A percentile compares a stretch with the other conserved stretches of the same genome.
Conservation (phyloP, 2,113 vertebrate genomes). For the Spea bombifrons region DNA sequence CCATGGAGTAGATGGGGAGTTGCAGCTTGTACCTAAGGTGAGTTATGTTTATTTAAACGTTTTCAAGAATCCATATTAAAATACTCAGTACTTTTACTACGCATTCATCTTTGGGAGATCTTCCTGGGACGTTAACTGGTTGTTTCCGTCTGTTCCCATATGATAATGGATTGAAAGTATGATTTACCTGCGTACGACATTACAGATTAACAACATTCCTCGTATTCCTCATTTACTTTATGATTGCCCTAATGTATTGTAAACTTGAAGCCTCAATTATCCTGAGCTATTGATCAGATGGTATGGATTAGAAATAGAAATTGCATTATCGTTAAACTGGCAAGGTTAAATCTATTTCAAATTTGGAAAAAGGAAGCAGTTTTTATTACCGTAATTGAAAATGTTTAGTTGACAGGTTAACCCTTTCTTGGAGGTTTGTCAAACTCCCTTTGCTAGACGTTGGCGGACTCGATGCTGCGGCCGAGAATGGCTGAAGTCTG, state of each 20-base stretch:
- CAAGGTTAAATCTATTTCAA: background rate
- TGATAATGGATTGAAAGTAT: background rate
- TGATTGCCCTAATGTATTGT: background rate
- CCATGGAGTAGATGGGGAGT: too few relatives aligned
- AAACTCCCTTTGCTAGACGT: too few relatives aligned
- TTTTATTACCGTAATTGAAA: background rate
- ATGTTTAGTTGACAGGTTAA: background rate
- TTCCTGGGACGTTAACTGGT: background rate
- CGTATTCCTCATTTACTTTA: background rate
- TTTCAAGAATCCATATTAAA: too few relatives aligned
- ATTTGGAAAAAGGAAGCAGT: background rate
- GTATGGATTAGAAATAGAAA: constrained; percentile 23
- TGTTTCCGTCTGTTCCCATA: background rate
- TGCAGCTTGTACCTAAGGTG: too few relatives aligned
- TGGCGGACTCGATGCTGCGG: background rate
- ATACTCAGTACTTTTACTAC: too few relatives aligned
- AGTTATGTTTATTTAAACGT: too few relatives aligned
- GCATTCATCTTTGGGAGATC: background rate
- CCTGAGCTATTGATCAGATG: constrained; percentile 14
- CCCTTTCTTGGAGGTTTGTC: background rate
- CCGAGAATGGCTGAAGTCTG: background rate
- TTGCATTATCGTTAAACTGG: constrained; percentile 15
- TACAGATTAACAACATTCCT: background rate
- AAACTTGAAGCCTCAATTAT: constrained; percentile 27
- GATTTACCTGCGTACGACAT: background rate